Evolutionary conservation across 1,140 invertebrate genomes (phyloP).

Genomic region (Musca domestica): DNA sequence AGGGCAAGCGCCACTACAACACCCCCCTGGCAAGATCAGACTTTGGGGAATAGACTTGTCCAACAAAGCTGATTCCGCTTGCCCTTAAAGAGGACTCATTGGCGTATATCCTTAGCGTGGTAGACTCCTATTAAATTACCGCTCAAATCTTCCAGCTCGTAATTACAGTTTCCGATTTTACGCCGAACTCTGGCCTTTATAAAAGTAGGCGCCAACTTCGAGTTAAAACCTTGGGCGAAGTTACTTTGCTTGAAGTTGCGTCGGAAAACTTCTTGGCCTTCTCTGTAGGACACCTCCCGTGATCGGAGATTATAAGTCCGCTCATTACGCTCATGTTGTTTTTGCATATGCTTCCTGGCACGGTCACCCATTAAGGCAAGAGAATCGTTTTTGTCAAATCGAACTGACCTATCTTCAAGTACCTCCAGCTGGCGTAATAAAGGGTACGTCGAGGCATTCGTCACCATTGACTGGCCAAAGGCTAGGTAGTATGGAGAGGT

Average conservation of each 20-base stretch:
- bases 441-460: no score
- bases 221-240: no score
- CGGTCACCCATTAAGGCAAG: background rate
- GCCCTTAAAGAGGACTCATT: no score
- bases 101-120: no score
- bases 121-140: no score
- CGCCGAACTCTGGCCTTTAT: slow-evolving; percentile 4
- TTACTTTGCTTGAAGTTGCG: slow-evolving; percentile 11
- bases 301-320: slow-evolving; percentile 3
- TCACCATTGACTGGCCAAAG: slow-evolving; percentile 5
- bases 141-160: no score
- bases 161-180: no score
- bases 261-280: no score
- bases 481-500: slow-evolving; percentile 1
- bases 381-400: background rate
- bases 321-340: slow-evolving; percentile 6
- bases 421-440: background rate
- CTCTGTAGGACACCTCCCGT: background rate
- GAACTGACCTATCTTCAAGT: background rate
- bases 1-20: no score
- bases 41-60: no score
- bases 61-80: no score
- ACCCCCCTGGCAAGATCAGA: no score
- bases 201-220: slow-evolving; percentile 2
- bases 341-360: background rate